phyloP scores from a whole-genome alignment of 1,140 invertebrate genomes.

The Delia radicum region DNA sequence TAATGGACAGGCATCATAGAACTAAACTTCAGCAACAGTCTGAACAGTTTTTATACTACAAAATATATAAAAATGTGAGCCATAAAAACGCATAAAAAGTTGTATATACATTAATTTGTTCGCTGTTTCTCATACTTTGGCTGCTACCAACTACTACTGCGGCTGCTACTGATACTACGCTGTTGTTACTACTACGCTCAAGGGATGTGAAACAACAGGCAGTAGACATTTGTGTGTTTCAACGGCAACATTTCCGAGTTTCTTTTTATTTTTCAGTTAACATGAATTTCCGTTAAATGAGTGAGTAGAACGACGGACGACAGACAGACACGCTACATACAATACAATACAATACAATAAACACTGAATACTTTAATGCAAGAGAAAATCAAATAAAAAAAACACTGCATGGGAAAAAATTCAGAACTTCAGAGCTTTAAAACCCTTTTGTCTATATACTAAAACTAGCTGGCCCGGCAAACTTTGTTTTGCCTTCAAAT shows the following conservation, averaged over 20 bases:
- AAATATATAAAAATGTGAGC: neutral
- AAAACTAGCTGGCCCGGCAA: neutral
- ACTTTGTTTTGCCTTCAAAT: no score
- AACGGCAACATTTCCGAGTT: slow-evolving; percentile 33
- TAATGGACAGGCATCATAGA: no score
- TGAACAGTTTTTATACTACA: slow-evolving; percentile 5
- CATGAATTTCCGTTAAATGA: slow-evolving; percentile 30
- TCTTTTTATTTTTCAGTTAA: slow-evolving; percentile 27
- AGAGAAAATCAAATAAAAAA: neutral
- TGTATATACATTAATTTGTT: neutral
- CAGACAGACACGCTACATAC: neutral
- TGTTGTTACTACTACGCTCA: neutral
- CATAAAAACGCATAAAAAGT: neutral
- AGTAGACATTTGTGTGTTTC: slow-evolving; percentile 31
- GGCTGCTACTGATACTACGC: neutral
- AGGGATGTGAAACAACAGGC: slow-evolving; percentile 23
- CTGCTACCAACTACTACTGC: neutral
- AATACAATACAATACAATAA: neutral
- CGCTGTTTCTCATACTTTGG: neutral
- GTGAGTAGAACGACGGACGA: slow-evolving; percentile 7
- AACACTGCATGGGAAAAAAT: neutral
- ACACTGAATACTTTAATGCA: neutral
- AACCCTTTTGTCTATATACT: neutral
- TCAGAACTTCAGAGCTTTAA: neutral
- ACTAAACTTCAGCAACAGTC: slow-evolving; percentile 12